Conservation (phyloP, 2,797 vertebrate species). For the Gobionotothen gibberifrons region DNA sequence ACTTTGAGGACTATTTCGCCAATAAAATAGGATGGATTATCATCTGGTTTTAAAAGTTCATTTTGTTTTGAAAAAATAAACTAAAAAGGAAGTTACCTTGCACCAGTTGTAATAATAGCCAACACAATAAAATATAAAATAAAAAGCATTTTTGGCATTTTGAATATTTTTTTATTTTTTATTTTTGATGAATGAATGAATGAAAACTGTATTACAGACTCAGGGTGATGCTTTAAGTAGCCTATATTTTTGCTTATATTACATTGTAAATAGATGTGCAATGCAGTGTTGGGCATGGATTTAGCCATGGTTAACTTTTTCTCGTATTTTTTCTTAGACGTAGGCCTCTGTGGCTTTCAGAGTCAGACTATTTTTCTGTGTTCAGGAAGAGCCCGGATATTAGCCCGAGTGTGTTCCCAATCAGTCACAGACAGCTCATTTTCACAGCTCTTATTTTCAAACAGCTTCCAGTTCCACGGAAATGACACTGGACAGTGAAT, state of each 20-base stretch:
- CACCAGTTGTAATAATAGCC: background rate
- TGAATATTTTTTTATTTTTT: too few relatives aligned
- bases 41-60: background rate
- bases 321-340: background rate
- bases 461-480: background rate
- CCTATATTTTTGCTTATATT: background rate
- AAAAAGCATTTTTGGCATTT: too few relatives aligned
- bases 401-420: background rate
- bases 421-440: slow-evolving; percentile 3
- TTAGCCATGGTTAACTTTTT: background rate
- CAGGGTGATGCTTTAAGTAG: background rate
- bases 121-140: too few relatives aligned
- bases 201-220: too few relatives aligned
- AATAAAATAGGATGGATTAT: background rate
- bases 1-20: background rate
- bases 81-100: background rate
- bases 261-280: too few relatives aligned
- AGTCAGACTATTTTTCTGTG: background rate
- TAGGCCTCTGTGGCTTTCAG: background rate
- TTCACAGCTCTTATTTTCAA: background rate
- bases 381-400: background rate
- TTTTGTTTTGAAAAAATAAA: background rate
- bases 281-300: background rate
- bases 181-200: too few relatives aligned
- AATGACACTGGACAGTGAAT: background rate